These are phyloP conservation scores for Gymnodraco acuticeps DNA, from an alignment of 2,797 vertebrate genomes.

Conservation along the genomic window DNA sequence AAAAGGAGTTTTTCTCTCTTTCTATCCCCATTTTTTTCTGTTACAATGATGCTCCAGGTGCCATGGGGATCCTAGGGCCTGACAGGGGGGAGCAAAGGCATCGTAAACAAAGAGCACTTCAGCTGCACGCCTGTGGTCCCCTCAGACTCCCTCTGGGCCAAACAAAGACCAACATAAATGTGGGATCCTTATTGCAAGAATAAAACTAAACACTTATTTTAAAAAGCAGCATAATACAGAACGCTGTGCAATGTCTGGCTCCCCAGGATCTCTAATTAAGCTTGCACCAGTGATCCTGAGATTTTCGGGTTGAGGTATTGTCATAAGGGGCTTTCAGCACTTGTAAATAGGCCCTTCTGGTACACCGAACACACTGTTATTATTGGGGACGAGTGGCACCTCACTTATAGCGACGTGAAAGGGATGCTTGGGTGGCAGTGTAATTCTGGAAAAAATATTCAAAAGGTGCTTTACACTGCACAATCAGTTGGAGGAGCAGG, in stretches of 20 bases:
- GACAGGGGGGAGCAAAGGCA: constrained; percentile 83
- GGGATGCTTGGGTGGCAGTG: constrained; percentile 88
- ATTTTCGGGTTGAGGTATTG: constrained; percentile 86
- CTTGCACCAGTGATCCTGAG: constrained; percentile 86
- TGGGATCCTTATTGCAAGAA: constrained; percentile 91
- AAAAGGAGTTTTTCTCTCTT: constrained; percentile 80
- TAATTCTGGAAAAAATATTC: constrained; percentile 82
- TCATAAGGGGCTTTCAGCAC: constrained; percentile 88
- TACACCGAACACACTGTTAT: constrained; percentile 90
- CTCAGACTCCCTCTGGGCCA: constrained; percentile 82
- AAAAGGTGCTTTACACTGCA: constrained; percentile 83
- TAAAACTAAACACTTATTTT: constrained; percentile 92
- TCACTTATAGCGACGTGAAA: constrained; percentile 87
- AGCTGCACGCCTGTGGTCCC: constrained; percentile 88
- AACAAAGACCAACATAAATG: constrained; percentile 91
- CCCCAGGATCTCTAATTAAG: constrained; percentile 89
- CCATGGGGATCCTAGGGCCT: constrained; percentile 84
- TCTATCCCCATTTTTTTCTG: constrained; percentile 87
- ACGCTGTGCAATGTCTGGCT: constrained; percentile 83
- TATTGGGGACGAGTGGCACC: constrained; percentile 87
- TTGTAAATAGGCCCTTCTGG: constrained; percentile 90
- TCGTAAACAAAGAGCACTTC: constrained; percentile 88
- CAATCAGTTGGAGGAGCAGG: constrained; percentile 73
- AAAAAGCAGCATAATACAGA: constrained; percentile 87
- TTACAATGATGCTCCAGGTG: constrained; percentile 92